A percentile compares a stretch with the other conserved stretches of the same genome.
Evolutionary conservation across 1,140 invertebrate genomes (phyloP).

Genomic region (Lepidurus arcticus): DNA sequence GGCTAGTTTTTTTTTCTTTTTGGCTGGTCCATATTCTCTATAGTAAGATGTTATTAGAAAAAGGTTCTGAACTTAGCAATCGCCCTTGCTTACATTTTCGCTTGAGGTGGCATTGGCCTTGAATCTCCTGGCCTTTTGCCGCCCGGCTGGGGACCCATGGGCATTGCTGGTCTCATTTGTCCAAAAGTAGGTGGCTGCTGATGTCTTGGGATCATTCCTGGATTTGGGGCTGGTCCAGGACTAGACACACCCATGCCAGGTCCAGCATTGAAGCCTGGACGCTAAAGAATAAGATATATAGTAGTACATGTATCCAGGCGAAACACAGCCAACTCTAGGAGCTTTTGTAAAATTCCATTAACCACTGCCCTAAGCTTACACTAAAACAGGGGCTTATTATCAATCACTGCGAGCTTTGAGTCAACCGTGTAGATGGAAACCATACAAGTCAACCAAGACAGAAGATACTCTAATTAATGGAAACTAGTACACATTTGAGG

Average conservation of each 20-base stretch:
- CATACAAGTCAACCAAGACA: no score
- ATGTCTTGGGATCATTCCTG: constrained; percentile 52
- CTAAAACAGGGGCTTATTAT: no score
- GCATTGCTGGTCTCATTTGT: constrained; percentile 53
- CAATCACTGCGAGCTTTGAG: no score
- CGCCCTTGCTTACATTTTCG: constrained; percentile 52
- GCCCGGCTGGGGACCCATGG: constrained; percentile 50
- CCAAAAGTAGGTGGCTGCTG: constrained; percentile 51
- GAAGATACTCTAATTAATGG: no score
- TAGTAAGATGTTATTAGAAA: constrained; percentile 28
- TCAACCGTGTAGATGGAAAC: no score
- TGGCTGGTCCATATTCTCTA: constrained; percentile 43
- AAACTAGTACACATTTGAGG: no score
- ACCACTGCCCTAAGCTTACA: no score
- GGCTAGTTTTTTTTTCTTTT: constrained; percentile 94
- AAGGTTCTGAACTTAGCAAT: constrained; percentile 32
- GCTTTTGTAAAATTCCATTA: no score
- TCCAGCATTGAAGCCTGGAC: constrained; percentile 27
- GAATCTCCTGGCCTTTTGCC: constrained; percentile 57
- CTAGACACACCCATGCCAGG: constrained; percentile 38
- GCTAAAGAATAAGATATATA: neutral
- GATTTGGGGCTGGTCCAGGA: constrained; percentile 44
- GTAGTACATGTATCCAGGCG: no score
- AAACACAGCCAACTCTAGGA: no score
- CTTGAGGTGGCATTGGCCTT: constrained; percentile 54